Conservation (phyloP, 2,888 invertebrate species). For the Synanthedon vespiformis region DNA sequence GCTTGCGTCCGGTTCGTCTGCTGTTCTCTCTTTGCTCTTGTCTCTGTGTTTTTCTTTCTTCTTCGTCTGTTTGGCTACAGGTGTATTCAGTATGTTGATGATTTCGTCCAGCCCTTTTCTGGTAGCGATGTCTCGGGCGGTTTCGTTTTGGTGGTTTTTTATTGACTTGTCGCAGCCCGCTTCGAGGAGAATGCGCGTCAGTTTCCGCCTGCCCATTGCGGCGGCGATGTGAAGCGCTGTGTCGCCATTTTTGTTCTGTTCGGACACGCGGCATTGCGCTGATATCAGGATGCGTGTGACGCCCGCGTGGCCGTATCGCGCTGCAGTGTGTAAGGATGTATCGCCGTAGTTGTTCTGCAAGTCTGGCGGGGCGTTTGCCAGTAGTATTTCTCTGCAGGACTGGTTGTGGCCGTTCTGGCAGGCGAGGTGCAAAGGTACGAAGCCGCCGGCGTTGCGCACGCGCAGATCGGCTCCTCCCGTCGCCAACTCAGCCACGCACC, state of each 20-base stretch:
- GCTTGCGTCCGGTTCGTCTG: constrained; percentile 62
- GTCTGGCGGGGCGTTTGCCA: constrained; percentile 89
- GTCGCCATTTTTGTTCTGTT: constrained; percentile 96
- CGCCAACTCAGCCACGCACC: constrained; percentile 81
- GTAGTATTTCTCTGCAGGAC: constrained; percentile 87
- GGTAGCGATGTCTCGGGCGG: constrained; percentile 88
- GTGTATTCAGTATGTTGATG: constrained; percentile 78
- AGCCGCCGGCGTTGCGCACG: constrained; percentile 85
- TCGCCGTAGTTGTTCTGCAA: constrained; percentile 97
- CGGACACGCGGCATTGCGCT: constrained; percentile 86
- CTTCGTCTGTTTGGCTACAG: constrained; percentile 52
- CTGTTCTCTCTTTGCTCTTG: constrained; percentile 65
- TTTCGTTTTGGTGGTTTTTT: constrained; percentile 89
- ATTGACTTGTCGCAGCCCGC: constrained; percentile 78
- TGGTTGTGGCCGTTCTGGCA: constrained; percentile 98
- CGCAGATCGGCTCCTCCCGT: constrained; percentile 72
- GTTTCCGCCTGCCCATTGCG: constrained; percentile 92
- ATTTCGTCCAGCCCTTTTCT: constrained; percentile 90
- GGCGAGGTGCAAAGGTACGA: constrained; percentile 93
- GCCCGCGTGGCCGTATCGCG: constrained; percentile 96
- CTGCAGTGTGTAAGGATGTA: constrained; percentile 93
- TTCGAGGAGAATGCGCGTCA: constrained; percentile 90
- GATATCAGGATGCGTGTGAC: constrained; percentile 94
- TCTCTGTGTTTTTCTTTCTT: constrained; percentile 51
- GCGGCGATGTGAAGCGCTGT: constrained; percentile 94